A percentile compares a stretch with the other conserved stretches of the same genome.
phyloP scores from a whole-genome alignment of 2,888 invertebrate genomes.

The Leucoptera coffeella region DNA sequence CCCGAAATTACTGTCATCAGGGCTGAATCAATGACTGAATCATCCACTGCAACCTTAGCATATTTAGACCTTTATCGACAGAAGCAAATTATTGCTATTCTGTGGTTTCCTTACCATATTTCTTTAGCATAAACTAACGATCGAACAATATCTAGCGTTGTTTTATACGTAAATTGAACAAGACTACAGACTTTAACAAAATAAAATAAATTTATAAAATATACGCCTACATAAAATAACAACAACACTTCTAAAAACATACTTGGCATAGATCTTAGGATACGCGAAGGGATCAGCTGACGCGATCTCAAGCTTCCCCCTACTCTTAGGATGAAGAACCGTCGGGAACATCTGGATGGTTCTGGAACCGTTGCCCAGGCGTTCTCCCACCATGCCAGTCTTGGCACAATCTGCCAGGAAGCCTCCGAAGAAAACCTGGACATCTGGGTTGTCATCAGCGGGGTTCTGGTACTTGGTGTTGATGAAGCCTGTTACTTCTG shows the following conservation, averaged over 20 bases:
- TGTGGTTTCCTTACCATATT: too few species aligned
- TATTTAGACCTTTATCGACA: too few species aligned
- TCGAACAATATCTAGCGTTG: too few species aligned
- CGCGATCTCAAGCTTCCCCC: slow-evolving; percentile 69
- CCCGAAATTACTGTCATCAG: too few species aligned
- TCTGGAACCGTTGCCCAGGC: slow-evolving; percentile 61
- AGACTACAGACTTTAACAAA: too few species aligned
- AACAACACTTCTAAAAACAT: slow-evolving; percentile 21
- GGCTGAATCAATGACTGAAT: too few species aligned
- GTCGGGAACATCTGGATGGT: slow-evolving; percentile 72
- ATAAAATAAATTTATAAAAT: not conserved
- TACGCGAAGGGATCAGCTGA: slow-evolving; percentile 73
- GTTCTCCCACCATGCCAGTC: slow-evolving; percentile 81
- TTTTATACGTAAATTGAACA: too few species aligned
- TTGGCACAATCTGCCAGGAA: slow-evolving; percentile 80
- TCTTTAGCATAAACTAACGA: too few species aligned
- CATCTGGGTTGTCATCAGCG: slow-evolving; percentile 70
- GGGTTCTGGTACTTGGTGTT: slow-evolving; percentile 74
- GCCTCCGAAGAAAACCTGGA: slow-evolving; percentile 83
- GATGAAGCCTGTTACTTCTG: slow-evolving; percentile 80
- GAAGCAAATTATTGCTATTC: too few species aligned
- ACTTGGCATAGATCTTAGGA: slow-evolving; percentile 82
- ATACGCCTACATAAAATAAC: not conserved
- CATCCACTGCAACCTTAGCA: too few species aligned
- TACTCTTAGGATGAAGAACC: slow-evolving; percentile 79